Evolutionary conservation across 2,113 vertebrate species (phyloP).

Genomic region (Beaufortia kweichowensis): DNA sequence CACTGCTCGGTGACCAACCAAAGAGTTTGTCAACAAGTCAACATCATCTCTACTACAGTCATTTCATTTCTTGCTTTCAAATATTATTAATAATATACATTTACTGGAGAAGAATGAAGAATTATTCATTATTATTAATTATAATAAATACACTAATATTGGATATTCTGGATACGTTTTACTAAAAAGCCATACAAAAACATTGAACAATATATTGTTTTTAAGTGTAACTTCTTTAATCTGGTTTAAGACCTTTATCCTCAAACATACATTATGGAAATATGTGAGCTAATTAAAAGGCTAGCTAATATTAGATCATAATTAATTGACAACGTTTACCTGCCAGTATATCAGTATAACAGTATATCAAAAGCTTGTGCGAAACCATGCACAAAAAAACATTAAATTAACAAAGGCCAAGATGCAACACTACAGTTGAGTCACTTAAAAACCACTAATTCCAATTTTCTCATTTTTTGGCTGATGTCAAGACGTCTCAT

Average conservation of each 20-base stretch:
- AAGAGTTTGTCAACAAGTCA: conserved; percentile 19
- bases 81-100: too few species aligned
- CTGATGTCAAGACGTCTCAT: conserved; percentile 36
- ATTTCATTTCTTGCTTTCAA: too few species aligned
- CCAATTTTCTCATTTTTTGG: conserved; percentile 19
- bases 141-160: too few species aligned
- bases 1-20: conserved; percentile 1
- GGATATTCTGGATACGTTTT: too few species aligned
- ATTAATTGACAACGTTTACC: conserved; percentile 16
- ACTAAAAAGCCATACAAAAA: too few species aligned
- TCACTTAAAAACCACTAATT: background rate
- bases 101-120: too few species aligned
- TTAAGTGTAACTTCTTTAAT: background rate
- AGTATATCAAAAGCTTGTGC: background rate
- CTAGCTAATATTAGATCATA: background rate
- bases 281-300: conserved; percentile 11
- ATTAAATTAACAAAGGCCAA: background rate
- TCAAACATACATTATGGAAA: background rate
- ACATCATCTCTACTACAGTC: background rate
- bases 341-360: too few species aligned
- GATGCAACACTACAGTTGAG: background rate
- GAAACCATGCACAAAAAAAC: background rate
- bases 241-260: background rate
- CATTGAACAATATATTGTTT: too few species aligned
- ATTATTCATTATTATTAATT: too few species aligned